Evolutionary conservation across 2,113 vertebrate species (phyloP), one percentile per base, ranked within the genome.

Genomic region (Aegotheles bennettii): DNA sequence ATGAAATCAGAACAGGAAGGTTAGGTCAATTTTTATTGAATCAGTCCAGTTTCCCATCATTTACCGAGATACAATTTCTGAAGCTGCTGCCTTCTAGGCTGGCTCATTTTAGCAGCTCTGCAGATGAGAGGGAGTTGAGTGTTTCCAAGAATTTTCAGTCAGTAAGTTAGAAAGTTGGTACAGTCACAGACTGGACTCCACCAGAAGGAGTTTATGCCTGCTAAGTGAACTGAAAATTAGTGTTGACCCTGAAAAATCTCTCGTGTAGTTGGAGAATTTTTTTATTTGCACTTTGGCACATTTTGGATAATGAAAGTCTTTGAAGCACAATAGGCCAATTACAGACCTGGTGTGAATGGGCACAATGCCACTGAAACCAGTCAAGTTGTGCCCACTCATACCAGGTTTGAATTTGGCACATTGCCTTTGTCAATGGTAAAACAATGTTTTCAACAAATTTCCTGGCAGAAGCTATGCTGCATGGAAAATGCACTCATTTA

Each of bases 211-310:
- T 75, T 90, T 92, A 56, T 92, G 51, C 53, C 64, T 89, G 68
- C 53, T 95, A 90, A 92, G 47, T 56, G 88, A 90, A 80, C 82
- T 92, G 90, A 96, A 95, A 93, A 94, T 87, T 87, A 90, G 56
- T 81, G 38, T 75, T 95, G 96, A 97, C 95, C 95, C 96, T 96
- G 95, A 96, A 91, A 91, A 97, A 96, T 47, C 93, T 97, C 53
- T 89, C 93, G 87, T 96, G 87, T 36, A 91, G 51, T 38, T 90
- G 60, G 28, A 86, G 84, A 97, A 93, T 93, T 96, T 97, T 91
- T 97, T 96, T 96, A 96, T 93, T 78, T 89, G 77, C 89, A 93
- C 90, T 97, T 96, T 96, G 94, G 80, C 90, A 89, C 90, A 94
- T 95, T 80, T 86, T 83, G 61, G 94, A 92, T 95, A 95, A 88